These are phyloP conservation scores for Amphipyra tragopoginis DNA, from an alignment of 2,888 invertebrate genomes.

Conservation along the genomic window DNA sequence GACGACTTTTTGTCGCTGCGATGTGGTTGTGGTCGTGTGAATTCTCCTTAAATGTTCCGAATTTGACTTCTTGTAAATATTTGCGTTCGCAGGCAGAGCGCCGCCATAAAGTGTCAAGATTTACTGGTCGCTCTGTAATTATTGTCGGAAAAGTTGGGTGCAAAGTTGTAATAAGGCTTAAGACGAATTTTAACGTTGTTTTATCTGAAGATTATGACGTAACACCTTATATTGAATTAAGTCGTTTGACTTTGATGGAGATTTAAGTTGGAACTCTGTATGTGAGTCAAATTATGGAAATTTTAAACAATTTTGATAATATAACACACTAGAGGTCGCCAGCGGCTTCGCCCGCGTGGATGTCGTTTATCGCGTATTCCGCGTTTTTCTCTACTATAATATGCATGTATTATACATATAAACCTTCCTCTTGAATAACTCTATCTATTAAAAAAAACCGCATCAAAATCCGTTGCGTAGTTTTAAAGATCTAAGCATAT, in stretches of 20 bases:
- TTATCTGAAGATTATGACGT: slow-evolving; percentile 23
- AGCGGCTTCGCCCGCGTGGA: too few species aligned
- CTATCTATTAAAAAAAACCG: too few species aligned
- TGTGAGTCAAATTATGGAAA: neutral
- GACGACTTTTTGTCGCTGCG: too few species aligned
- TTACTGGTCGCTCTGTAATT: slow-evolving; percentile 23
- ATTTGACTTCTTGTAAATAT: slow-evolving; percentile 15
- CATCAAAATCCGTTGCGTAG: too few species aligned
- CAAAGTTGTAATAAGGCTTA: slow-evolving; percentile 28
- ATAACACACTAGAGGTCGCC: too few species aligned
- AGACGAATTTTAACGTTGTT: slow-evolving; percentile 21
- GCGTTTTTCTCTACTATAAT: too few species aligned
- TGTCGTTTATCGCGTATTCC: too few species aligned
- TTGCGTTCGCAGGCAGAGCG: neutral
- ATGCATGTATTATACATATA: too few species aligned
- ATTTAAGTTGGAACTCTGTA: slow-evolving; percentile 4
- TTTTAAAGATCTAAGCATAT: too few species aligned
- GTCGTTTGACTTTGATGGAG: slow-evolving; percentile 5
- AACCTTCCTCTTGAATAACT: too few species aligned
- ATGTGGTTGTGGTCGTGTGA: too few species aligned
- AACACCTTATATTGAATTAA: slow-evolving; percentile 7
- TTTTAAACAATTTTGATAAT: slow-evolving; percentile 2
- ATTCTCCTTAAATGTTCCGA: slow-evolving; percentile 10
- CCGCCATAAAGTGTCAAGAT: slow-evolving; percentile 17
- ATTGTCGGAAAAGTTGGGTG: slow-evolving; percentile 11